Percentiles rank a stretch among this genome's conserved stretches.
Conservation (phyloP, 2,888 invertebrate genomes). For the Mythimna albipuncta region DNA sequence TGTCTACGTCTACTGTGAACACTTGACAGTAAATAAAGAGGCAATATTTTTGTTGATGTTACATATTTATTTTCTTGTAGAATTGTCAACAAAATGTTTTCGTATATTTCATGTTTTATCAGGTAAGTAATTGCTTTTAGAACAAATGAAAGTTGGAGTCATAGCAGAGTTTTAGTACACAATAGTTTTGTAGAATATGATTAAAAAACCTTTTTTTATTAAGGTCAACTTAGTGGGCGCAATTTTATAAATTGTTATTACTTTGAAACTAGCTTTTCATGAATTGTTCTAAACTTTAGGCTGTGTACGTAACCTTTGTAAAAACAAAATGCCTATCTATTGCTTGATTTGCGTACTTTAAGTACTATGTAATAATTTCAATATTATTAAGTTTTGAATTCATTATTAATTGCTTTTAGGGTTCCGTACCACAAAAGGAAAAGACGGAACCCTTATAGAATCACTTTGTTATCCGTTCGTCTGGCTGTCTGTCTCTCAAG, state of each 20-base stretch:
- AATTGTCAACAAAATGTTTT: constrained; percentile 13
- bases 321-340: neutral
- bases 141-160: neutral
- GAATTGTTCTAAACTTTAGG: neutral
- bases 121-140: constrained; percentile 33
- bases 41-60: constrained; percentile 4
- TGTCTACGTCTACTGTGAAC: neutral
- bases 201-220: constrained; percentile 20
- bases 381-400: too few relatives aligned
- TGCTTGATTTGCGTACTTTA: neutral
- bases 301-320: neutral
- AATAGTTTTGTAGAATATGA: constrained; percentile 14
- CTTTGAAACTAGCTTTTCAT: neutral
- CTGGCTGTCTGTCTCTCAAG: too few relatives aligned
- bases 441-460: too few relatives aligned
- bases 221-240: neutral
- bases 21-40: constrained; percentile 13
- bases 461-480: too few relatives aligned
- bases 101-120: constrained; percentile 20
- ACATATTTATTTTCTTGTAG: constrained; percentile 8
- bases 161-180: neutral
- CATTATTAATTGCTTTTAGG: too few relatives aligned
- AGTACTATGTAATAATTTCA: neutral
- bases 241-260: constrained; percentile 18
- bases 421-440: too few relatives aligned